Evolutionary conservation across 2,797 vertebrate species (phyloP).

Genomic region (Lacerta bilineata): DNA sequence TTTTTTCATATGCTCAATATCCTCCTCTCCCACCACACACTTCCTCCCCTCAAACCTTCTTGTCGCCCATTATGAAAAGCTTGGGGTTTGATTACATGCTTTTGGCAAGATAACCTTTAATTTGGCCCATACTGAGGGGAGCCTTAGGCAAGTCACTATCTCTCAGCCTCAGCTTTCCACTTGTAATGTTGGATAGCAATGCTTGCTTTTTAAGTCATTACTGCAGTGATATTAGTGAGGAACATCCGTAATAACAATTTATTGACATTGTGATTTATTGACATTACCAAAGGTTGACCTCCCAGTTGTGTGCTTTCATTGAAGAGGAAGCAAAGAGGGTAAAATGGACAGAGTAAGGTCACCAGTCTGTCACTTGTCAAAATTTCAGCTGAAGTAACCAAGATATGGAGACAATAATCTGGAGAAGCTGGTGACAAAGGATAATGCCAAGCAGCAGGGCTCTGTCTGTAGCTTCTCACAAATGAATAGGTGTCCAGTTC

Average conservation of each 20-base stretch:
- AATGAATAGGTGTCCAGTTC: neutral
- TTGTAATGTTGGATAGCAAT: neutral
- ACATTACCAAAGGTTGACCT: neutral
- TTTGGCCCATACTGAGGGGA: neutral
- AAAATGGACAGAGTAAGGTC: neutral
- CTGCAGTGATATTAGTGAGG: neutral
- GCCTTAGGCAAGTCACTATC: neutral
- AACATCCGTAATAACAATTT: neutral
- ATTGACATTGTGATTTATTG: neutral
- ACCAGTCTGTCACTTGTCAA: neutral
- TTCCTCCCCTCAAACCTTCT: neutral
- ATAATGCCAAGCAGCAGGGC: neutral
- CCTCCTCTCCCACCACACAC: neutral
- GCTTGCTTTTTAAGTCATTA: neutral
- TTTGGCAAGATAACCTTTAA: neutral
- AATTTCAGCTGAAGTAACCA: neutral
- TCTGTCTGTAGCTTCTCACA: neutral
- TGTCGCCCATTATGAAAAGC: neutral
- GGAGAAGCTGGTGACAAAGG: neutral
- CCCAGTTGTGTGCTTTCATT: neutral
- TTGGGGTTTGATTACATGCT: neutral
- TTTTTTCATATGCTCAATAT: neutral
- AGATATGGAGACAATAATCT: neutral
- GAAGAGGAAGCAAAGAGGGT: neutral
- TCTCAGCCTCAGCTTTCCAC: neutral